Evolutionary conservation across 2,888 invertebrate species (phyloP).

Genomic region (Pterobdella sp.): DNA sequence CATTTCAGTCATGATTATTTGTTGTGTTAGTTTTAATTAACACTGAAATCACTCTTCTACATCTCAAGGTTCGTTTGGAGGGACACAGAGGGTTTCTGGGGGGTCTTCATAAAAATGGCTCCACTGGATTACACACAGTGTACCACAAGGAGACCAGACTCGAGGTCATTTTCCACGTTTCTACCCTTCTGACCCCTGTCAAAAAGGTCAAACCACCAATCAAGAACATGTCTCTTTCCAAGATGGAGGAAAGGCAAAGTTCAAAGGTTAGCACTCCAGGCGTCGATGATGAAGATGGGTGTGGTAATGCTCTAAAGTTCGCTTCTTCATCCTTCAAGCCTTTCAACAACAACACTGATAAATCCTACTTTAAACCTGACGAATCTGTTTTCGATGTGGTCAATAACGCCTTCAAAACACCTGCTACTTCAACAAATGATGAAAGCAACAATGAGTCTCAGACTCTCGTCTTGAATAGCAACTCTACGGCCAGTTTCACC

Average conservation of each 20-base stretch:
- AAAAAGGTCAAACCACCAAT: conserved; percentile 54
- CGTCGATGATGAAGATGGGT: no score
- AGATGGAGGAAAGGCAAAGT: no score
- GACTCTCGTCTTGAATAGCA: no score
- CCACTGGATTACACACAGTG: conserved; percentile 79
- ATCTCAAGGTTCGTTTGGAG: conserved; percentile 69
- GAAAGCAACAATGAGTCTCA: no score
- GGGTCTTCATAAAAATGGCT: conserved; percentile 66
- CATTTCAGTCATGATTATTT: neutral
- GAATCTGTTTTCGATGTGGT: neutral
- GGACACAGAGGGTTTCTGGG: conserved; percentile 90
- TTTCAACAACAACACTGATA: no score
- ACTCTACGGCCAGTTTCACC: neutral
- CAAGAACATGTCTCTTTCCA: neutral
- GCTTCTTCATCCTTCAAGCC: neutral
- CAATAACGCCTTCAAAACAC: neutral
- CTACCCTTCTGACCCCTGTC: conserved; percentile 87
- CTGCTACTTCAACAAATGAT: no score
- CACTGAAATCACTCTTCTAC: neutral
- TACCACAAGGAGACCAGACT: conserved; percentile 83
- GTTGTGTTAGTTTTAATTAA: neutral
- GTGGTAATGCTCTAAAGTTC: neutral
- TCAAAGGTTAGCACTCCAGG: no score
- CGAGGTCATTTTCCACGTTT: conserved; percentile 91
- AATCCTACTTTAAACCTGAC: no score